Evolutionary conservation across 2,113 vertebrate genomes (phyloP), one percentile per base, ranked within the genome.

Genomic region (Loxodonta africana): DNA sequence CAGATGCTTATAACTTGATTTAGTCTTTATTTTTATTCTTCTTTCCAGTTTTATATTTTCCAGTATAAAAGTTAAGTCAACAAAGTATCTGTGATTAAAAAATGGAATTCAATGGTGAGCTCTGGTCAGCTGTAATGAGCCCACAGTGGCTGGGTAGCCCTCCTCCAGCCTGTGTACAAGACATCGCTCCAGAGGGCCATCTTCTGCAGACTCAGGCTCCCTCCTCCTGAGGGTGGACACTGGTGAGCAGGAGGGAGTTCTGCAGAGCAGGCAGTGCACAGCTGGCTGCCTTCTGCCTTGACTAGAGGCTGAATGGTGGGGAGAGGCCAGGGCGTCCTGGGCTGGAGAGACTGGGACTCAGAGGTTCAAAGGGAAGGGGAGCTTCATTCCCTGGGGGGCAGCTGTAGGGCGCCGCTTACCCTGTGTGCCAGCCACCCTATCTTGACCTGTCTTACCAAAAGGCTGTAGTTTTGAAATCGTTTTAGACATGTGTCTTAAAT

Each of bases 11-110:
- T 20, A 82, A 65, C 46, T 51, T 81, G 69, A 87, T 85, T 88
- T 95, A 71, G 5, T 21, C 4, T 77, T 78, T 95, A 41, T 76
- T 91, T 97, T 60, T 93, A 65, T 53, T 57, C n/a, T 88, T 77
- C 48, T 83, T 93, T 77, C 46, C 23, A 84, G 28, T 92, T 91
- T 84, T 84, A 83, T 63, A 10, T 37, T 95, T 93, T 57, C 48
- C 20, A 12, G n/a, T 60, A 83, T 81, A 80, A 93, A 90, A 95
- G n/a, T 92, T 86, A 91, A 82, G 25, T 96, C 37, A 84, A 80
- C 91, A 95, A 86, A 95, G 92, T 87, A 0, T 33, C 21, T 48
- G 0, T 48, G 0, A 37, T 37, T 37, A 37, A 37, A 37, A 37
- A 37, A 37, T 37, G 37, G 37, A 37, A 37, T 37, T 37, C 37